Percentiles rank a stretch among this genome's conserved stretches.
Evolutionary conservation across 2,113 vertebrate genomes (phyloP).

Genomic region (Zeus faber): DNA sequence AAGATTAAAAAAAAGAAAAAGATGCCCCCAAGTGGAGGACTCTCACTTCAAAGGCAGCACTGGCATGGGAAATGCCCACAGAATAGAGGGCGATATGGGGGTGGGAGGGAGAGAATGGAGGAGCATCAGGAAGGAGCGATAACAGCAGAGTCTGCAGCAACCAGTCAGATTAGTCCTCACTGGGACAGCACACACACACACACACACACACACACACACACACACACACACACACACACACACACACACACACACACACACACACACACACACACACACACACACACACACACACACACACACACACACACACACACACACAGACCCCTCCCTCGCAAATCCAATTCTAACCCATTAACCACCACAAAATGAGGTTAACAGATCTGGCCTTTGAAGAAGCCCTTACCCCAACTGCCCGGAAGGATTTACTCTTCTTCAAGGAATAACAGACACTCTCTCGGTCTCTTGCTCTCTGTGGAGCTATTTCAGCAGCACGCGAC

Average conservation of each 20-base stretch:
- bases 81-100: constrained; percentile 3
- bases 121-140: constrained; percentile 15
- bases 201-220: neutral
- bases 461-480: too few relatives aligned
- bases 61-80: constrained; percentile 10
- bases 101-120: constrained; percentile 7
- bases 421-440: constrained; percentile 32
- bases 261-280: neutral
- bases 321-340: constrained; percentile 24
- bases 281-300: too few relatives aligned
- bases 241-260: neutral
- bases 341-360: constrained; percentile 51
- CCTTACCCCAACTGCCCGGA: constrained; percentile 33
- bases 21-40: constrained; percentile 25
- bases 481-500: neutral
- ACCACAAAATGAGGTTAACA: constrained; percentile 46
- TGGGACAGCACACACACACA: neutral
- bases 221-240: neutral
- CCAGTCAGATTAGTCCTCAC: neutral
- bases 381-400: constrained; percentile 43
- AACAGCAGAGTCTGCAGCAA: constrained; percentile 13
- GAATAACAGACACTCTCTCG: constrained; percentile 13
- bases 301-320: neutral
- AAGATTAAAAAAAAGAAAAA: too few relatives aligned
- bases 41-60: constrained; percentile 38